Percentiles rank a stretch among this genome's conserved stretches.
These are phyloP conservation scores for Apostichopus californicus DNA, from an alignment of 35 echinoderm and acorn worm species.

Conservation along the genomic window DNA sequence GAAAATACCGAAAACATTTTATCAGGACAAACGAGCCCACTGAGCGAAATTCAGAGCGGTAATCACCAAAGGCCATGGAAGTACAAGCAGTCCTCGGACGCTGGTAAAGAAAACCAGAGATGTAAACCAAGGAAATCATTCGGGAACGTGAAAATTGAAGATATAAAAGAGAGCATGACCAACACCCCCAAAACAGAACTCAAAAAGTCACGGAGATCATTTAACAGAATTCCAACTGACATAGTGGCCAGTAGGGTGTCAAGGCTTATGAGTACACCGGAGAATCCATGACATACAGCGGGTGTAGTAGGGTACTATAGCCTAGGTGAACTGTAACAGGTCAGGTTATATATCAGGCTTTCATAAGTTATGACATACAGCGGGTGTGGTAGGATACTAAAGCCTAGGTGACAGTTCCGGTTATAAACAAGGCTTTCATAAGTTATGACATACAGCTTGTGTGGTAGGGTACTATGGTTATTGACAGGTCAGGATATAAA, in stretches of 20 bases:
- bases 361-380: not conserved
- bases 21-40: not conserved
- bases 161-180: constrained; percentile 39
- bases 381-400: not conserved
- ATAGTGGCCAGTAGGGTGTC: constrained; percentile 33
- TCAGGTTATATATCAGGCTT: too few relatives aligned
- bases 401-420: too few relatives aligned
- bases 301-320: too few relatives aligned
- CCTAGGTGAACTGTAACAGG: too few relatives aligned
- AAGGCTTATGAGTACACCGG: constrained; percentile 18
- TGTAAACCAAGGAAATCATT: constrained; percentile 24
- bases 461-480: too few relatives aligned
- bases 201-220: constrained; percentile 6
- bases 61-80: not conserved
- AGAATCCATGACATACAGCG: constrained; percentile 5
- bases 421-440: too few relatives aligned
- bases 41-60: constrained; percentile 1
- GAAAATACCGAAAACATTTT: not conserved
- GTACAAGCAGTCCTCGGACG: not conserved
- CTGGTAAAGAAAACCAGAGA: constrained; percentile 30
- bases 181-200: constrained; percentile 26
- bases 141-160: constrained; percentile 37
- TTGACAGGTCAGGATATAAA: too few relatives aligned
- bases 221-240: constrained; percentile 37
- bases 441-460: not conserved